Evolutionary conservation across 2,797 vertebrate species (phyloP), one percentile per base, ranked within the genome.

Genomic region (Pipistrellus nathusii): DNA sequence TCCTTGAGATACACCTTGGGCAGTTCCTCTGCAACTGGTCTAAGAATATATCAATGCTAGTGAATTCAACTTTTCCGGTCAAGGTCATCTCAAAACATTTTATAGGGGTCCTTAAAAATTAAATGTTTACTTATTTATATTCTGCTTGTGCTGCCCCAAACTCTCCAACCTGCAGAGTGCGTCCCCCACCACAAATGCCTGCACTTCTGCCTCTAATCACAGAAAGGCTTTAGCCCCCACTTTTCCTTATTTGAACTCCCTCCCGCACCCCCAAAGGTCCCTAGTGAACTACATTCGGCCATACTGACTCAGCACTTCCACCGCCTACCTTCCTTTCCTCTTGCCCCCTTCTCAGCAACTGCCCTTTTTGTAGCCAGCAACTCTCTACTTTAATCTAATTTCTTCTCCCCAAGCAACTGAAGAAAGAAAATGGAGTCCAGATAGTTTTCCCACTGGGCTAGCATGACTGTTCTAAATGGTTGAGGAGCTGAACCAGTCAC

Each of bases 351-450:
- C 88, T 66, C 44, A 83, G 71, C 86, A 96, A 64, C 53, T 41
- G 27, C 69, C 64, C 48, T 80, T 91, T 69, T 71, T 72, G 9
- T 59, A 84, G 75, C 69, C 53, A 86, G 71, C n/a, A 82, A 82
- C 62, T 69, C 68, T 95, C 85, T 62, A 88, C 68, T 95, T 83
- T 68, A 88, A 82, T 76, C 46, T 90, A 76, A 85, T 38, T 83
- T 76, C 76, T 84, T 82, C 8, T 90, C 87, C 78, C 35, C 35
- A 89, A 80, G 69, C 84, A 95, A 97, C 13, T 85, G 15, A 94
- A 93, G 73, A 59, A 76, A 94, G 68, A 93, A 84, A 88, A 64
- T 5, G 35, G 41, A 78, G 53, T 90, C 72, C 68, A 84, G 46
- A 75, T 0, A 77, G 27, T 90, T 92, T 51, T 83, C 85, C 91